phyloP scores from a whole-genome alignment of 2,888 invertebrate species.

The Alcis repandata region DNA sequence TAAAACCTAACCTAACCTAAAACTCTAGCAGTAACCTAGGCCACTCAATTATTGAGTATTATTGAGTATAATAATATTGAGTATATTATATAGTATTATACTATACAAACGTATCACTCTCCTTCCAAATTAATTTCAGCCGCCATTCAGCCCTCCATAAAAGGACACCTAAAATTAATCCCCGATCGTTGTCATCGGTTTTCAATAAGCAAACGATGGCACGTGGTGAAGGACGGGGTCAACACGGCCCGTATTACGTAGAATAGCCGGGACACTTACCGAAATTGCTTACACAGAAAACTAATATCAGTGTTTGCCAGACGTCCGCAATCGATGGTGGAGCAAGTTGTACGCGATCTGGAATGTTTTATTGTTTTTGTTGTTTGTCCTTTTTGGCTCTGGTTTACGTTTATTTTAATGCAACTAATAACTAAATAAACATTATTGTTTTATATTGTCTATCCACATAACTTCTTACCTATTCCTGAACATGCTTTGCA shows the following conservation, averaged over 20 bases:
- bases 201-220: conserved; percentile 77
- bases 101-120: background rate
- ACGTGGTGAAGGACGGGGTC: conserved; percentile 61
- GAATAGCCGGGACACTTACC: conserved; percentile 83
- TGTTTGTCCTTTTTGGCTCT: too few species aligned
- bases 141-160: conserved; percentile 2
- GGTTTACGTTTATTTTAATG: too few species aligned
- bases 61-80: too few species aligned
- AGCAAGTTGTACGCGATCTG: conserved; percentile 45
- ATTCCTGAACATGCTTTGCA: too few species aligned
- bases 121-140: background rate
- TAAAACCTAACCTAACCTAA: too few species aligned
- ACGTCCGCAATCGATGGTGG: conserved; percentile 66
- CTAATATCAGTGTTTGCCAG: conserved; percentile 85
- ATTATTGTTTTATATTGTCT: too few species aligned
- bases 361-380: too few species aligned
- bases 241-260: conserved; percentile 69
- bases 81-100: too few species aligned
- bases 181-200: conserved; percentile 64
- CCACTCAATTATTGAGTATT: too few species aligned
- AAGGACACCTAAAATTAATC: conserved; percentile 36
- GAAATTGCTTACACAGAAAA: conserved; percentile 86
- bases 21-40: too few species aligned
- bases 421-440: too few species aligned
- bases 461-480: too few species aligned